Evolutionary conservation across 2,797 vertebrate genomes (phyloP), one percentile per base, ranked within the genome.

Genomic region (Luscinia luscinia): DNA sequence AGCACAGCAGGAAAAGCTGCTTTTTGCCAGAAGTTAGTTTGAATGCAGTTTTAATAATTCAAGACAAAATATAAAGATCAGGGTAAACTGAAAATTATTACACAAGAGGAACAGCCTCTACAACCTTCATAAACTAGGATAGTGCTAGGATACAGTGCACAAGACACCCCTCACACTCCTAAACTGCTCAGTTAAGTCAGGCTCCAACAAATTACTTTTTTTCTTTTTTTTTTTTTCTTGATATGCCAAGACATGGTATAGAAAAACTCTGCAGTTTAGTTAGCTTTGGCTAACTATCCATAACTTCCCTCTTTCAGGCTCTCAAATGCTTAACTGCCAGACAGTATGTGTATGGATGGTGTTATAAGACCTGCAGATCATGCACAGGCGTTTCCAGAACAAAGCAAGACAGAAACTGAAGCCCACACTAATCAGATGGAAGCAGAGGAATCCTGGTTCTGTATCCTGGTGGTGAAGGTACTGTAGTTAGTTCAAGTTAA

Each of bases 151-250:
- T 18, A 36, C 12, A 81, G 21, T 6, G 8, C 17, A 34, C 0
- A 4, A 51, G 59, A 55, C 6, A 22, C 1, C 1, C 7, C 15
- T 58, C 32, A 34, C 0, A 1, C 15, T 83, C 55, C 41, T 34
- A 0, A 86, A 72, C 30, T 5, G 16, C 24, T 58, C 2, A 0
- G 36, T 76, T 84, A 77, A 66, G 9, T 55, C 32, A 59, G 32
- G 14, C 22, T 70, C 30, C 28, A 85, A 43, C 1, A 36, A 48
- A n/a, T 32, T 3, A 2, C 6, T n/a, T 24, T 55, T 45, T 38
- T 12, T 3, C 1, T n/a, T n/a, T n/a, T 5, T 4, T 21, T 43
- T 38, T 28, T 22, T 22, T 10, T 4, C 20, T 57, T 24, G 21
- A 48, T 3, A 7, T 22, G 22, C 15, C 27, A 59, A 78, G 17